Conservation (phyloP, 2,888 invertebrate genomes). For the Epirrhoe tristata region DNA sequence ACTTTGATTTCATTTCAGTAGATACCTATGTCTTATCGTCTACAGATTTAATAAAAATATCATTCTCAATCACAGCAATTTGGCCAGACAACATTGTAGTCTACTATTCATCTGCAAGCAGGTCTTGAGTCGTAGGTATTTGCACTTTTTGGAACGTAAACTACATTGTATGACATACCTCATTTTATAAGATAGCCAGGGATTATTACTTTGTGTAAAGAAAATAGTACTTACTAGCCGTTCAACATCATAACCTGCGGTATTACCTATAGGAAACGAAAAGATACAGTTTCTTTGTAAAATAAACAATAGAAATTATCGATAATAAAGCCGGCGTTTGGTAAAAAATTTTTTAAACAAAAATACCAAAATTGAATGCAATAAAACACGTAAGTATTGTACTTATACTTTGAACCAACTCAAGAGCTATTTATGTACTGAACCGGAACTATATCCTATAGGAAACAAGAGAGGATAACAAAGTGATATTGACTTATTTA, state of each 20-base stretch:
- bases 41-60: conserved; percentile 4
- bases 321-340: too few species aligned
- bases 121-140: conserved; percentile 48
- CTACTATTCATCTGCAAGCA: conserved; percentile 23
- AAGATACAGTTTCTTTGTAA: too few species aligned
- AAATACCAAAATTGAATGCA: too few species aligned
- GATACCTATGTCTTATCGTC: too few species aligned
- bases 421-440: too few species aligned
- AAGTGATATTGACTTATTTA: conserved; percentile 71
- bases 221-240: not conserved
- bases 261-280: too few species aligned
- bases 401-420: too few species aligned
- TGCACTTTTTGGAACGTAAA: conserved; percentile 44
- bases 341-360: too few species aligned
- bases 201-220: conserved; percentile 67
- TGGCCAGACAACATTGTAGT: conserved; percentile 17
- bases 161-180: conserved; percentile 62
- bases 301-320: too few species aligned
- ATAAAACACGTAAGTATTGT: too few species aligned
- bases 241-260: not conserved
- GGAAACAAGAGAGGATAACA: conserved; percentile 1
- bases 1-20: too few species aligned
- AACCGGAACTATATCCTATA: not conserved
- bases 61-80: conserved; percentile 33
- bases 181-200: conserved; percentile 64